These are phyloP conservation scores for Artemia sp. DNA, from an alignment of 2,888 invertebrate genomes.

Conservation along the genomic window DNA sequence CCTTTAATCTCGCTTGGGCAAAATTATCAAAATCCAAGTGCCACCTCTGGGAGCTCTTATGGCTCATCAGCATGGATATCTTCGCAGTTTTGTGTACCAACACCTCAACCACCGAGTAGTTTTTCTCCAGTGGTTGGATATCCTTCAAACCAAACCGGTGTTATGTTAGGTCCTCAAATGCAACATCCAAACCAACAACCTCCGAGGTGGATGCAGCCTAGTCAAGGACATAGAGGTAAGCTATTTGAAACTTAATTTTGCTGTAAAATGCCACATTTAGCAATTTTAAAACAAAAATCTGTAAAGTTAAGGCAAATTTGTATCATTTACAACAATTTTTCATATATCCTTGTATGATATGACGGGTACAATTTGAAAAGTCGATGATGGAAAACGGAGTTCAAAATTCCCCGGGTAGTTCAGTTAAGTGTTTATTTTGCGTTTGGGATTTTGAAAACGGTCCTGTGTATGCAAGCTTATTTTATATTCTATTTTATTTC, in stretches of 20 bases:
- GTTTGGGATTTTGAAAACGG: no score
- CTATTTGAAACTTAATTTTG: slow-evolving; percentile 19
- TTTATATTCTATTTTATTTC: no score
- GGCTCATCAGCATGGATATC: not conserved
- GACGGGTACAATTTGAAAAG: no score
- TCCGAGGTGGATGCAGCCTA: slow-evolving; percentile 28
- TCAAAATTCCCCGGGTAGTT: no score
- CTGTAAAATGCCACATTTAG: slow-evolving; percentile 23
- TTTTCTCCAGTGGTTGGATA: slow-evolving; percentile 4
- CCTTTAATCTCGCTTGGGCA: not conserved
- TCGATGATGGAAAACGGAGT: no score
- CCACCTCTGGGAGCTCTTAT: not conserved
- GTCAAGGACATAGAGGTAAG: slow-evolving; percentile 29
- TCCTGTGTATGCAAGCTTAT: no score
- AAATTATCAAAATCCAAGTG: slow-evolving; percentile 1
- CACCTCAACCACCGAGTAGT: not conserved
- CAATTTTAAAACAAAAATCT: not conserved
- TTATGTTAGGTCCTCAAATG: slow-evolving; percentile 16
- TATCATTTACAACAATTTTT: no score
- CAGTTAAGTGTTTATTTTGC: no score
- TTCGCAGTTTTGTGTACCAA: not conserved
- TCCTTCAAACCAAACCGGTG: slow-evolving; percentile 21
- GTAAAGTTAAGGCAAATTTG: no score
- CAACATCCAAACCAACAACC: slow-evolving; percentile 19
- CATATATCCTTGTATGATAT: no score